A percentile compares a stretch with the other conserved stretches of the same genome.
Evolutionary conservation across 2,888 invertebrate genomes (phyloP).

Genomic region (Drosophila quinaria): DNA sequence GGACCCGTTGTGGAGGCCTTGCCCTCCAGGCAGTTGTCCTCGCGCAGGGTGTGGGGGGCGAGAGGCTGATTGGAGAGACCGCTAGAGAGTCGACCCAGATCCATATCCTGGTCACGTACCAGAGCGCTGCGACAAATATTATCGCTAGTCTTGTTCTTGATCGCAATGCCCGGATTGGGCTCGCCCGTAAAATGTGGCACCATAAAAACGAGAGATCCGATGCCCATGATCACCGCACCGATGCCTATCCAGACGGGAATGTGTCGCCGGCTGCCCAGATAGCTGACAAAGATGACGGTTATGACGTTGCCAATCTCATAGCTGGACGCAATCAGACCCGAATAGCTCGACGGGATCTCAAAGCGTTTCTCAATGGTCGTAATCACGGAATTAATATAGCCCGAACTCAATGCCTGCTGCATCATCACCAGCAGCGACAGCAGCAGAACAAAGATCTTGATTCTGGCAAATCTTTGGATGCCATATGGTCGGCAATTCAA

Average conservation of each 20-base stretch:
- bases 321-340: conserved; percentile 96
- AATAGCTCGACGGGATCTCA: conserved; percentile 96
- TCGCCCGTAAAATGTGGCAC: conserved; percentile 96
- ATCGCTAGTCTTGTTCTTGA: conserved; percentile 90
- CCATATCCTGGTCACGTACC: conserved; percentile 91
- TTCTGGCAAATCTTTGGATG: conserved; percentile 95
- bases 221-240: conserved; percentile 96
- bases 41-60: conserved; percentile 90
- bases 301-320: conserved; percentile 98
- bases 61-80: conserved; percentile 90
- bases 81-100: conserved; percentile 89
- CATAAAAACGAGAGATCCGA: conserved; percentile 96
- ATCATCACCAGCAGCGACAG: conserved; percentile 95
- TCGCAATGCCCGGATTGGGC: conserved; percentile 89
- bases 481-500: conserved; percentile 93
- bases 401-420: conserved; percentile 95
- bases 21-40: conserved; percentile 93
- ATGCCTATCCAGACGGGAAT: conserved; percentile 98
- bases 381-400: conserved; percentile 97
- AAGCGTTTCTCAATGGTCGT: conserved; percentile 98
- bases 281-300: conserved; percentile 98
- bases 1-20: conserved; percentile 94
- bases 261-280: conserved; percentile 95
- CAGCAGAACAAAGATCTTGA: conserved; percentile 96
- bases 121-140: conserved; percentile 93